Evolutionary conservation across 2,113 vertebrate genomes (phyloP).

Genomic region (Eurystomus gularis): DNA sequence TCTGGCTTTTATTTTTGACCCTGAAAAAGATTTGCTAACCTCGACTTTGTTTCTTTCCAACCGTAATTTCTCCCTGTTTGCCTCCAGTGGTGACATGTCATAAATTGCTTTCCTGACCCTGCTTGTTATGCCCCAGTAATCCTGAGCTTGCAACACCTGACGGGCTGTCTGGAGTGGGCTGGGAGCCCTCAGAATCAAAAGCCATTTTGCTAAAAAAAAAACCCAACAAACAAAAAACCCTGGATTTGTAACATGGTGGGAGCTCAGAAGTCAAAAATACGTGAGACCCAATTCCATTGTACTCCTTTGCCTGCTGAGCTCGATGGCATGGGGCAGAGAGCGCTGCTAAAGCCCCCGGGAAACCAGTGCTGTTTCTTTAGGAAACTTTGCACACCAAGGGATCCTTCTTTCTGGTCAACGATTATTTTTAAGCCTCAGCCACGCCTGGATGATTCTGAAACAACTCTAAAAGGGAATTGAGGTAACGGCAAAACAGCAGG

Average conservation of each 20-base stretch:
- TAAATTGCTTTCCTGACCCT: constrained; percentile 21
- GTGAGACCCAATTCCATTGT: background rate
- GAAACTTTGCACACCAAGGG: background rate
- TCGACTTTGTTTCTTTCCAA: constrained; percentile 16
- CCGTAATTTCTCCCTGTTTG: background rate
- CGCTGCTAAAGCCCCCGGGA: background rate
- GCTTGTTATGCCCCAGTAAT: background rate
- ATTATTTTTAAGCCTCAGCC: background rate
- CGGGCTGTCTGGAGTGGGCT: rapidly evolving
- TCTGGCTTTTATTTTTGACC: constrained; percentile 18
- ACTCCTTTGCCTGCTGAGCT: background rate
- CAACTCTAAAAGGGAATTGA: background rate
- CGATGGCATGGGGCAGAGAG: rapidly evolving
- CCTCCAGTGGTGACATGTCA: background rate
- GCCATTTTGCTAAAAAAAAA: background rate
- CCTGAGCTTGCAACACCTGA: background rate
- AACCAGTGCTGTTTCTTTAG: background rate
- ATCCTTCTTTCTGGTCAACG: background rate
- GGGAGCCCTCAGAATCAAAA: background rate
- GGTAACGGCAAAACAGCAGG: background rate
- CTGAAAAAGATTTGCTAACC: constrained; percentile 15
- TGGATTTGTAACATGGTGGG: rapidly evolving
- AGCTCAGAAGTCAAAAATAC: background rate
- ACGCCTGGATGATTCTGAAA: background rate
- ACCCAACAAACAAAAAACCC: background rate